phyloP scores from a whole-genome alignment of 2,797 vertebrate species.

The Limosa lapponica region DNA sequence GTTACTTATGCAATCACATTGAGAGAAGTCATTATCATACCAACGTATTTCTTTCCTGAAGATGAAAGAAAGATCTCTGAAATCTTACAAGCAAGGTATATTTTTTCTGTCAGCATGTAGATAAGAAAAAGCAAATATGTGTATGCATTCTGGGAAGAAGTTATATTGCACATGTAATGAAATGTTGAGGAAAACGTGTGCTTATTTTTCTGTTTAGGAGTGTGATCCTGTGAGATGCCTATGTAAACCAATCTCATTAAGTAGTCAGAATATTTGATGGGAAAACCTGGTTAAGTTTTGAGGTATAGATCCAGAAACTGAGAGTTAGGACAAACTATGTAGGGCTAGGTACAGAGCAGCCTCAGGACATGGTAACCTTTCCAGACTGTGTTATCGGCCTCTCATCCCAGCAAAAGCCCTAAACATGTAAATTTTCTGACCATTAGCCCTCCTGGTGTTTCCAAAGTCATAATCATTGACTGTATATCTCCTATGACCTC shows the following conservation, averaged over 20 bases:
- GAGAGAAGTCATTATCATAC: background rate
- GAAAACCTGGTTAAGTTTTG: background rate
- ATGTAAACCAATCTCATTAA: background rate
- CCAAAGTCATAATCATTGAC: background rate
- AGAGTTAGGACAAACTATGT: background rate
- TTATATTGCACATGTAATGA: background rate
- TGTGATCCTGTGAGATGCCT: background rate
- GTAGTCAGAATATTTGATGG: background rate
- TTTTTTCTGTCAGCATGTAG: background rate
- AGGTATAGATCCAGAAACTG: background rate
- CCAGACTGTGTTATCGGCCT: background rate
- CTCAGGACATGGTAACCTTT: background rate
- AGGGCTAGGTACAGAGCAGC: background rate
- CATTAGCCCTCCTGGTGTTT: background rate
- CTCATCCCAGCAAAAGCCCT: background rate
- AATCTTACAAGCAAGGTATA: background rate
- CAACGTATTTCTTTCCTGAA: background rate
- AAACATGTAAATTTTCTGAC: background rate
- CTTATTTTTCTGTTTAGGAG: background rate
- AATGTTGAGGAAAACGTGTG: background rate
- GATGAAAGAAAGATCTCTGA: background rate
- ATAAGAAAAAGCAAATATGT: background rate
- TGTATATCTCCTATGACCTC: background rate
- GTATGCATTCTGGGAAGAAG: background rate
- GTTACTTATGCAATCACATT: background rate